A percentile compares a stretch with the other conserved stretches of the same genome.
These are phyloP conservation scores for Scelioninae gen. 2 DNA, from an alignment of 2,888 invertebrate species.

Conservation along the genomic window DNA sequence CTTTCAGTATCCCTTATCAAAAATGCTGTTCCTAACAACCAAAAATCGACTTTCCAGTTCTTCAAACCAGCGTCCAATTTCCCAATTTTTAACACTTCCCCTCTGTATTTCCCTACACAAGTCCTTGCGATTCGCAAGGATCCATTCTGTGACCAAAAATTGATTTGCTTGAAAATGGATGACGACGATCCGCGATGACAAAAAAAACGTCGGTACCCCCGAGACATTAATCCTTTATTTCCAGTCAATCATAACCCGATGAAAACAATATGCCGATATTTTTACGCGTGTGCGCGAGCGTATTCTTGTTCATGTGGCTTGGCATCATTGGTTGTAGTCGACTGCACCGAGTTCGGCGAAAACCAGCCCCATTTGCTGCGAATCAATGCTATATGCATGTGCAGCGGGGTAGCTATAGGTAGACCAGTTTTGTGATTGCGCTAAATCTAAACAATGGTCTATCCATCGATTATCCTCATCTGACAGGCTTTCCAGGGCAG, in stretches of 20 bases:
- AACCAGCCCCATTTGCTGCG: slow-evolving; percentile 57
- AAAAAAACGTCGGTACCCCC: slow-evolving; percentile 14
- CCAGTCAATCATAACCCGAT: slow-evolving; percentile 58
- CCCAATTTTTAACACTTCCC: background rate
- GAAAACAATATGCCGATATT: slow-evolving; percentile 59
- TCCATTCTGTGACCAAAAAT: too few relatives aligned
- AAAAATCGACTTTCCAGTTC: too few relatives aligned
- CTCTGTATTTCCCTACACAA: too few relatives aligned
- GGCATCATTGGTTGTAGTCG: slow-evolving; percentile 41
- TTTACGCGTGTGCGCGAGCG: slow-evolving; percentile 34
- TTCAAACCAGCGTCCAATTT: too few relatives aligned
- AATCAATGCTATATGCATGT: slow-evolving; percentile 61
- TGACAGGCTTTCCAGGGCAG: slow-evolving; percentile 49
- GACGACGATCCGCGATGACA: slow-evolving; percentile 12
- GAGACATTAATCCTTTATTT: slow-evolving; percentile 55
- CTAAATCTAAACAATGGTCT: slow-evolving; percentile 68
- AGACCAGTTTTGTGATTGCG: slow-evolving; percentile 67
- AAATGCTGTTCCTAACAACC: too few relatives aligned
- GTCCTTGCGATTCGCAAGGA: too few relatives aligned
- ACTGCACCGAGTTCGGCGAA: slow-evolving; percentile 53
- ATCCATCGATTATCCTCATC: slow-evolving; percentile 64
- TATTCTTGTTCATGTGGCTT: slow-evolving; percentile 51
- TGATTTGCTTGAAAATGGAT: too few relatives aligned
- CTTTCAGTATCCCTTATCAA: background rate
- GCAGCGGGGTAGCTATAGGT: slow-evolving; percentile 58